These are phyloP conservation scores for Bostrychus sinensis DNA, from an alignment of 2,113 vertebrate genomes.

Conservation along the genomic window DNA sequence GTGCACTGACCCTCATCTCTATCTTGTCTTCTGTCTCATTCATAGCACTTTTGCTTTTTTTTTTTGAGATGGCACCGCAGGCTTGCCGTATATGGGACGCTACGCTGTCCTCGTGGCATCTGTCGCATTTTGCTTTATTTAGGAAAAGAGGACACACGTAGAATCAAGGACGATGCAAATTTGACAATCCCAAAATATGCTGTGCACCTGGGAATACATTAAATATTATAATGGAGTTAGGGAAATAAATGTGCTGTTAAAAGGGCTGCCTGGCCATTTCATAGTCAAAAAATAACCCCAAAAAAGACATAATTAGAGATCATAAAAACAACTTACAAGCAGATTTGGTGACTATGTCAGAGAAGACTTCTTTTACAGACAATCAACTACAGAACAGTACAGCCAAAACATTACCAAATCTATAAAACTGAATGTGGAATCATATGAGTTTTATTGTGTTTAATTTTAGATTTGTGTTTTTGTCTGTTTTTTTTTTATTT, in stretches of 20 bases:
- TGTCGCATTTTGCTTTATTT: conserved; percentile 13
- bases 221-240: neutral
- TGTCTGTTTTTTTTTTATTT: too few relatives aligned
- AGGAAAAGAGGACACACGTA: conserved; percentile 7
- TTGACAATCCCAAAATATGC: neutral
- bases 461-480: too few relatives aligned
- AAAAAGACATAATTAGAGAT: too few relatives aligned
- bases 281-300: too few relatives aligned
- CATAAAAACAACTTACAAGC: too few relatives aligned
- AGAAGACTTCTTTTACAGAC: too few relatives aligned
- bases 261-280: neutral
- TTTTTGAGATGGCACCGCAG: conserved; percentile 31
- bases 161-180: neutral
- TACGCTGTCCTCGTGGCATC: conserved; percentile 24
- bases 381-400: too few relatives aligned
- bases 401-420: too few relatives aligned
- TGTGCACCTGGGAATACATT: neutral
- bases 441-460: too few relatives aligned
- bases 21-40: conserved; percentile 5
- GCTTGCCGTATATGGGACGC: conserved; percentile 25
- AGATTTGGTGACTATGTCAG: too few relatives aligned
- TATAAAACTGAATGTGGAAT: too few relatives aligned
- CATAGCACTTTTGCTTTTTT: conserved; percentile 15
- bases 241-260: neutral
- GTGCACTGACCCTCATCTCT: conserved; percentile 24